These are phyloP conservation scores for Propithecus coquereli DNA, from an alignment of 2,113 vertebrate species.

Conservation along the genomic window DNA sequence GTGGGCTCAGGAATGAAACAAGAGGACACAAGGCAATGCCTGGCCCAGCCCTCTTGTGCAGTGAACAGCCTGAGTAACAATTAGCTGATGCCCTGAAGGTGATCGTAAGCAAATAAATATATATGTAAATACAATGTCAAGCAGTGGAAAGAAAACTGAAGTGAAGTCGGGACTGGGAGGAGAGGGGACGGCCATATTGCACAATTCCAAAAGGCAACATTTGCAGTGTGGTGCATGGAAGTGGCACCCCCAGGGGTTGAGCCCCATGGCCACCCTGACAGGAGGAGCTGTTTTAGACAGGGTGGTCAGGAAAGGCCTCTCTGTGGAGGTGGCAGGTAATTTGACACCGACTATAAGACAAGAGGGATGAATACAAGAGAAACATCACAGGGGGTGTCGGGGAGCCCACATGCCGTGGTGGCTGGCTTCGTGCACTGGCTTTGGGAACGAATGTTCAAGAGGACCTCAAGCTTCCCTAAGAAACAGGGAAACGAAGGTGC, in stretches of 20 bases:
- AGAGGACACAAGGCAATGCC: not conserved
- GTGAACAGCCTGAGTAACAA: not conserved
- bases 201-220: not conserved
- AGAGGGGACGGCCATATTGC: rapidly evolving
- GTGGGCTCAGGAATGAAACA: not conserved
- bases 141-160: not conserved
- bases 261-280: not conserved
- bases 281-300: not conserved
- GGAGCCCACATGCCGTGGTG: rapidly evolving
- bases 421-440: not conserved
- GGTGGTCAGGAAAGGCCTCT: not conserved
- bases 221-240: not conserved
- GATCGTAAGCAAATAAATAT: not conserved
- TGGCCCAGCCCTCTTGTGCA: too few relatives aligned
- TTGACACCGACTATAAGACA: not conserved
- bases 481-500: not conserved
- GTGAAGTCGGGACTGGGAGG: not conserved
- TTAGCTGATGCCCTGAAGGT: not conserved
- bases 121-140: not conserved
- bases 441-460: not conserved
- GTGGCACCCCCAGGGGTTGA: not conserved
- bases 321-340: not conserved
- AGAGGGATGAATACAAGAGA: not conserved
- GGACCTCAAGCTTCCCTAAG: not conserved
- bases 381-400: rapidly evolving